Evolutionary conservation across 2,113 vertebrate species (phyloP), one percentile per base, ranked within the genome.

Genomic region (Lampris megalopsis): DNA sequence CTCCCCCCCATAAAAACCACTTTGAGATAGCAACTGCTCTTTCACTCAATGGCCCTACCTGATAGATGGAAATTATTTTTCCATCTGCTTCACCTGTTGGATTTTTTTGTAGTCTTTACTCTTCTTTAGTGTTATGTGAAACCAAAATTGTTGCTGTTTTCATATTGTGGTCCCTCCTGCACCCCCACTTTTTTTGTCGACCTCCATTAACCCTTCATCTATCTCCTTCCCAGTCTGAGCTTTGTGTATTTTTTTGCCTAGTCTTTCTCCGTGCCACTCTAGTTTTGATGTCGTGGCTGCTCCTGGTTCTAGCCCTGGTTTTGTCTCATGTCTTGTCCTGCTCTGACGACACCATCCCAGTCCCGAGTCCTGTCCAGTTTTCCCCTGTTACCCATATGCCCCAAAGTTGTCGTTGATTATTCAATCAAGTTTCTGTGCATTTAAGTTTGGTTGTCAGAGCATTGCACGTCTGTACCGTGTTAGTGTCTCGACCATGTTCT

Each of bases 1-100:
- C 36, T 8, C 3, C n/a, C 24, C 24, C 24, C 57, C 24, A 35
- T 10, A 62, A 60, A 66, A 42, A 35, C 48, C 40, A 71, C 6
- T n/a, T 58, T 61, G 13, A 53, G 9, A 69, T 47, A n/a, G 35
- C 73, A 36, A 57, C 9, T 57, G 36, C 40, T 59, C 36, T 38
- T 10, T 8, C 37, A 37, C 50, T 53, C 8, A 38, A 9, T 3
- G 40, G 5, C 6, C 9, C 3, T 10, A 59, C 57, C 57, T 59
- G 36, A 3, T 3, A 57, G 54, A 59, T 38, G 40, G 57, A 57
- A n/a, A 2, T 7, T 38, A 38, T 59, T 8, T 38, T 8, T 2
- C 6, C 36, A 13, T 54, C 52, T 13, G n/a, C 52, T 54, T 10
- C 50, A 53, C 50, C 10, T 5, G 47, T 9, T 9, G 4, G 24